These are phyloP conservation scores for Metallyticus violacea DNA, from an alignment of 2,888 invertebrate species.

Conservation along the genomic window DNA sequence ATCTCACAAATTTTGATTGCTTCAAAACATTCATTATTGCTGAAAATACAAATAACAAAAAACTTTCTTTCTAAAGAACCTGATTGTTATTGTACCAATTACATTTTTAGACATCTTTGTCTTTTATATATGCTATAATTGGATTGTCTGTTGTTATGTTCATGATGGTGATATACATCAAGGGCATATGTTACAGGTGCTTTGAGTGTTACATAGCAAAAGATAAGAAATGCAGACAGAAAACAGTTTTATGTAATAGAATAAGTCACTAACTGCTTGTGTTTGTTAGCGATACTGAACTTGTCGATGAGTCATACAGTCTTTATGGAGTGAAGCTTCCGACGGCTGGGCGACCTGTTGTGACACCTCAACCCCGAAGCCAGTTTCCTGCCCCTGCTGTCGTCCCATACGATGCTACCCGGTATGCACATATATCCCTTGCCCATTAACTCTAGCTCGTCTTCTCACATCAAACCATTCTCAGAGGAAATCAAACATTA, in stretches of 20 bases:
- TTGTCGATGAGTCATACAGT: constrained; percentile 68
- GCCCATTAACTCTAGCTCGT: not conserved
- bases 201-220: not conserved
- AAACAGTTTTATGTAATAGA: not conserved
- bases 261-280: constrained; percentile 1
- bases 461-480: not conserved
- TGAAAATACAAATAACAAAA: too few species aligned
- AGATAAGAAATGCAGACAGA: not conserved
- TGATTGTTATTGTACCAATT: not conserved
- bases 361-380: constrained; percentile 33
- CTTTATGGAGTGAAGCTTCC: constrained; percentile 66
- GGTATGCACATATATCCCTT: constrained; percentile 45
- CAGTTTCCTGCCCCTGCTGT: constrained; percentile 45
- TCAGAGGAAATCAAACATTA: too few species aligned
- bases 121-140: not conserved
- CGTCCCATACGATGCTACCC: constrained; percentile 56
- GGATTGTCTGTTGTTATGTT: not conserved
- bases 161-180: not conserved
- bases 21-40: too few species aligned
- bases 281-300: constrained; percentile 59
- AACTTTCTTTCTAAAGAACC: not conserved
- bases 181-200: not conserved
- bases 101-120: too few species aligned
- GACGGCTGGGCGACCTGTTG: constrained; percentile 36
- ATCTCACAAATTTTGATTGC: too few species aligned